Evolutionary conservation across 2,113 vertebrate species (phyloP), one percentile per base, ranked within the genome.

Genomic region (Prochilodus magdalenae): DNA sequence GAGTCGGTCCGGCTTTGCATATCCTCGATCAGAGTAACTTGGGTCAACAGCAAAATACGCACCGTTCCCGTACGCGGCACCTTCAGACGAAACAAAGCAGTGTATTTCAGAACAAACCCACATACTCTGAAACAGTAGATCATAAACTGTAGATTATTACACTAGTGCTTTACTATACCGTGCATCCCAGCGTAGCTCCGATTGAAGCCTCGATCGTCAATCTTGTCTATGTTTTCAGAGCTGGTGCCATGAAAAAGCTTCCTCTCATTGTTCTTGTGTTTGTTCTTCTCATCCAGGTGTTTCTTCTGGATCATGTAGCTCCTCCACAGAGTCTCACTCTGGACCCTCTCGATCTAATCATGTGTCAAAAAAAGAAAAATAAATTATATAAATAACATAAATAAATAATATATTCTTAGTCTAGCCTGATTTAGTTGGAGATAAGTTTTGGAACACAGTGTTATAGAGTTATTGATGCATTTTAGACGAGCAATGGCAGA

Each of bases 111-210:
- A 75, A 81, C 49, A 51, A 0, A 8, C 8, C 8, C 1, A 44
- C 40, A 44, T 44, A 71, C 30, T 57, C 72, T 69, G 60, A 30
- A n/a, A 63, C 27, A 29, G 0, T 82, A 85, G 36, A 0, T 59
- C 3, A 44, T 2, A 36, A 16, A n/a, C 24, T 40, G 24, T 55
- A 15, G 12, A 3, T 22, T 30, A 69, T 33, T 14, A 11, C 11
- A 10, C 20, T 44, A 10, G 11, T 20, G 40, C 16, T 20, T 5
- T 1, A 0, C 26, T 8, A 2, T 94, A 98, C 97, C 96, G 0
- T 97, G 90, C 10, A 5, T n/a, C 67, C 96, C 96, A 30, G 96
- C 95, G 0, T 94, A 96, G 92, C 95, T 95, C 59, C 96, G 95
- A 89, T 98, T 96, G 90, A 99, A 99, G 75, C 97, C 97, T 0